Conservation (phyloP, 2,797 vertebrate species). For the Alectoris magna region DNA sequence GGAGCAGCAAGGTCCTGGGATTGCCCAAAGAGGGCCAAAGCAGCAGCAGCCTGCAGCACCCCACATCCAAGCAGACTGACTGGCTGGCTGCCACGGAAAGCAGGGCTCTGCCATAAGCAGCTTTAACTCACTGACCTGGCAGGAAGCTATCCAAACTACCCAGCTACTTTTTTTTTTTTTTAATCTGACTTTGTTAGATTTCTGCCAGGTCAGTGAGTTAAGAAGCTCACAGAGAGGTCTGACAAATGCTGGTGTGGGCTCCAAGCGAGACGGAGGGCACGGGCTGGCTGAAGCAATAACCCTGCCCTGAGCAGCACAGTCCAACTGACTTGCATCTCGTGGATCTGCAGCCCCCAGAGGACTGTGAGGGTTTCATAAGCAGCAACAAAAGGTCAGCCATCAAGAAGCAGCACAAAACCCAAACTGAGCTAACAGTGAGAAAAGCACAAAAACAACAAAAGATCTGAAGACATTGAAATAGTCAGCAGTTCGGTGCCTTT, state of each 20-base stretch:
- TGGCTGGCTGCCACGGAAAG: neutral
- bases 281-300: neutral
- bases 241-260: neutral
- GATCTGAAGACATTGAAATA: neutral
- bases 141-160: neutral
- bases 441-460: neutral
- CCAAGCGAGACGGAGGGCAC: neutral
- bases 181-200: neutral
- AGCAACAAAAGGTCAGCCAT: neutral
- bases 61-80: neutral
- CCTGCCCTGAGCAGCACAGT: neutral
- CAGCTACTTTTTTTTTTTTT: neutral
- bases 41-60: fast-evolving
- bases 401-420: neutral
- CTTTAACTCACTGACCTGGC: neutral
- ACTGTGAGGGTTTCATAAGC: neutral
- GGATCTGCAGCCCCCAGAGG: neutral
- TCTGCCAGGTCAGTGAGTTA: neutral
- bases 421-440: neutral
- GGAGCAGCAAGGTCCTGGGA: fast-evolving
- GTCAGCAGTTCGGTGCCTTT: neutral
- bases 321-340: fast-evolving
- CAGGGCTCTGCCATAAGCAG: neutral
- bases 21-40: neutral
- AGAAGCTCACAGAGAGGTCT: neutral